These are phyloP conservation scores for Penelope pileata DNA, from an alignment of 2,113 vertebrate species.

Conservation along the genomic window DNA sequence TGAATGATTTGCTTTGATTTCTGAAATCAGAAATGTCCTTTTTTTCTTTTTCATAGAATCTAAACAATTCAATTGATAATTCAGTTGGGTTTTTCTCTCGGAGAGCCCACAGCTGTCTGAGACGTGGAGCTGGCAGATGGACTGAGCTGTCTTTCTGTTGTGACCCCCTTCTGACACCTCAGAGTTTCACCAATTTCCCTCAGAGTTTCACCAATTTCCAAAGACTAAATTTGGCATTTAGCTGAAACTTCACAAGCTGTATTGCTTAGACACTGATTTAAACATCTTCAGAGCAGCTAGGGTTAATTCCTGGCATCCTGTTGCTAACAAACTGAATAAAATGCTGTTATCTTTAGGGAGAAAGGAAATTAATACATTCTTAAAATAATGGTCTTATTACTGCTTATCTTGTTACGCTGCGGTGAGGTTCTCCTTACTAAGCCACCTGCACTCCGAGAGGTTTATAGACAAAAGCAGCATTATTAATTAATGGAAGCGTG, in stretches of 20 bases:
- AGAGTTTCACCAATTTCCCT: neutral
- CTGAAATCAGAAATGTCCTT: neutral
- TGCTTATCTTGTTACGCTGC: constrained; percentile 62
- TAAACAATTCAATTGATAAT: neutral
- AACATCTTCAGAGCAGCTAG: constrained; percentile 8
- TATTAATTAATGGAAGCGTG: constrained; percentile 54
- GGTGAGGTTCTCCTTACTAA: constrained; percentile 58
- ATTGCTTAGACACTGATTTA: neutral
- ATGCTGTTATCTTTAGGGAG: constrained; percentile 43
- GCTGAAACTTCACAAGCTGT: neutral
- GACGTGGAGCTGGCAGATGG: too few species aligned
- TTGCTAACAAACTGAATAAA: constrained; percentile 51
- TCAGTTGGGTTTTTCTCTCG: neutral
- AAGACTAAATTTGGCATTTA: neutral
- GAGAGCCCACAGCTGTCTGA: neutral
- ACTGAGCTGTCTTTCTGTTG: neutral
- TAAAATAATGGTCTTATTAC: constrained; percentile 66
- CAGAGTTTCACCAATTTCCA: neutral
- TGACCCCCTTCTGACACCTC: neutral
- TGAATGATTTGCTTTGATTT: neutral
- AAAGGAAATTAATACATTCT: constrained; percentile 45
- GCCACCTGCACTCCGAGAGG: constrained; percentile 63
- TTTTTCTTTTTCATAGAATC: neutral
- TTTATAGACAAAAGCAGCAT: constrained; percentile 59
- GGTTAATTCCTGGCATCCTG: constrained; percentile 55